Conservation (phyloP, 2,888 invertebrate species). For the Cryptophagus acutangulus region DNA sequence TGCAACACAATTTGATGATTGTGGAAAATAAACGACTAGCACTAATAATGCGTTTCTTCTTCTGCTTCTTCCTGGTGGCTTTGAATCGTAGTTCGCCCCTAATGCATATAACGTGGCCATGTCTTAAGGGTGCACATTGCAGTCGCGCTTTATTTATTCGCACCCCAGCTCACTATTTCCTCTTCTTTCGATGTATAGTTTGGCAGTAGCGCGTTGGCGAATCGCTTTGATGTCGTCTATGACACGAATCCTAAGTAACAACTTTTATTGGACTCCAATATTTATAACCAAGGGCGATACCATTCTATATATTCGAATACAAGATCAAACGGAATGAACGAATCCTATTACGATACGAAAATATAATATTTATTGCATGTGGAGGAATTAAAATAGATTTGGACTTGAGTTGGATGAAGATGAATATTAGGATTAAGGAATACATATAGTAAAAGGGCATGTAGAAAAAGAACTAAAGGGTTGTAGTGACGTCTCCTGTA, state of each 20-base stretch:
- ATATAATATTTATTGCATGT: no score
- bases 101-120: no score
- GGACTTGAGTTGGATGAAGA: no score
- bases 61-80: no score
- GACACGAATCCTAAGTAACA: conserved; percentile 47
- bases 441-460: no score
- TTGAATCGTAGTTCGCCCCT: no score
- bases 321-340: conserved; percentile 38
- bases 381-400: no score
- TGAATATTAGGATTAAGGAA: no score
- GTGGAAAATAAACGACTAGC: not conserved
- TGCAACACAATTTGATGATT: not conserved
- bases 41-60: no score
- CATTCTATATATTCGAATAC: conserved; percentile 36
- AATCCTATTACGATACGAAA: not conserved
- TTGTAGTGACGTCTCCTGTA: conserved; percentile 1
- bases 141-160: conserved; percentile 36
- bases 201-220: conserved; percentile 15
- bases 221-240: conserved; percentile 43
- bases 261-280: conserved; percentile 49
- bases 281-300: conserved; percentile 44
- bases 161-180: conserved; percentile 31
- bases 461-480: no score
- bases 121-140: conserved; percentile 13
- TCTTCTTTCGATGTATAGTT: no score